A percentile compares a stretch with the other conserved stretches of the same genome.
These are phyloP conservation scores for Drosophila pallidifrons DNA, from an alignment of 1,140 invertebrate species.

Conservation along the genomic window DNA sequence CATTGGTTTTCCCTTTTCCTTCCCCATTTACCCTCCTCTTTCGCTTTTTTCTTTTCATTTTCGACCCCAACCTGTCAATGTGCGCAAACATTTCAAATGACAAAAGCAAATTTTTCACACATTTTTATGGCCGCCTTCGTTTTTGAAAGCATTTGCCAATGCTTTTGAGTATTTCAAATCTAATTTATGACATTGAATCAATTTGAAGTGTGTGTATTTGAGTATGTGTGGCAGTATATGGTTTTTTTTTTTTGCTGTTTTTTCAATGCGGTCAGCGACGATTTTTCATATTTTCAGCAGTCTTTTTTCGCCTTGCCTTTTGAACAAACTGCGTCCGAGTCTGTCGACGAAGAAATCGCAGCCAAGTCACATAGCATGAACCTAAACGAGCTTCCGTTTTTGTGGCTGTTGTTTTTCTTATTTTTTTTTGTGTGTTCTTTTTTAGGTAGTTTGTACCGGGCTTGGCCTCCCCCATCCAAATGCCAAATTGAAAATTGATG, in stretches of 20 bases:
- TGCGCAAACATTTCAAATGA: slow-evolving; percentile 63
- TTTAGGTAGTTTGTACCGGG: slow-evolving; percentile 52
- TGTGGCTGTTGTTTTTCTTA: slow-evolving; percentile 5
- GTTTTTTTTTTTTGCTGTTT: slow-evolving; percentile 18
- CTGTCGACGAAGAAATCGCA: slow-evolving; percentile 59
- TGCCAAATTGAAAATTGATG: slow-evolving; percentile 84
- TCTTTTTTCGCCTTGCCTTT: slow-evolving; percentile 56
- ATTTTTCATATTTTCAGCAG: slow-evolving; percentile 78
- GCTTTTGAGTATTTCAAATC: slow-evolving; percentile 82
- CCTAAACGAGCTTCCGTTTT: slow-evolving; percentile 40
- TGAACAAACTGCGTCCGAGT: slow-evolving; percentile 25
- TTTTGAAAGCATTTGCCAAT: slow-evolving; percentile 33
- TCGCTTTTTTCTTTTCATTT: neutral
- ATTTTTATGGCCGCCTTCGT: slow-evolving; percentile 67
- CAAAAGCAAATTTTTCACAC: slow-evolving; percentile 71
- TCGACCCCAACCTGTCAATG: neutral
- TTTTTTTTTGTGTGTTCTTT: slow-evolving; percentile 25
- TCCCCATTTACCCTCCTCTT: neutral
- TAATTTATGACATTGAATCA: slow-evolving; percentile 84
- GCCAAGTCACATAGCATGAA: slow-evolving; percentile 59
- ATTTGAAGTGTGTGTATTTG: slow-evolving; percentile 53
- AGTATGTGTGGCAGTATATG: slow-evolving; percentile 23
- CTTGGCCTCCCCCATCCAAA: slow-evolving; percentile 37
- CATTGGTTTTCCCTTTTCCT: slow-evolving; percentile 44
- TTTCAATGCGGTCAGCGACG: slow-evolving; percentile 72